Base-by-base conservation (phyloP, 2,113 vertebrate species). In the Oreochromis niloticus region DNA sequence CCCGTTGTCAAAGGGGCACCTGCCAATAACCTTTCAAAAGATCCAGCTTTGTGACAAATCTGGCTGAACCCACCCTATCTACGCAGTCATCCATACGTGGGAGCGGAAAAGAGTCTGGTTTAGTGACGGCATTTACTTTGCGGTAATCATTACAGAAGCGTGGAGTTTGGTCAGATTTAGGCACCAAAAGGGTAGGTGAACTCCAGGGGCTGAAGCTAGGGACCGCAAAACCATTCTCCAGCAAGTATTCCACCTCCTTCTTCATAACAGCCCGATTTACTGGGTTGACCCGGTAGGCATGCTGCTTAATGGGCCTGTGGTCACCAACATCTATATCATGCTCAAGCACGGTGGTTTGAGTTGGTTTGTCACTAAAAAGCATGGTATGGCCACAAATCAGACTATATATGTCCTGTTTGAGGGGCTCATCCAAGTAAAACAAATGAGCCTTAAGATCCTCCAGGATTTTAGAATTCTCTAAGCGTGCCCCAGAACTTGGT, bases 211-310 rank as follows among this genome's bases (percentile, higher is more conserved):
- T 22, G n/a, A 55, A 24, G 10, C n/a, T 22, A 55, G 52, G n/a
- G 10, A 55, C n/a, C 0, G 9, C 10, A 22, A 55, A 22, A 54
- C 3, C 3, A 55, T 55, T 22, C 9, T 1, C 4, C 4, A 54
- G 16, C 17, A 52, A 19, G 19, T 54, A 54, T 54, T 54, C 52
- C 19, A 54, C 52, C 19, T 54, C 52, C 9, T n/a, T 54, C 19
- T 54, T 22, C 9, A 22, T 22, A n/a, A 54, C 52, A 22, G 52
- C 3, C 14, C 3, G 2, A 30, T 16, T 56, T 22, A 34, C 27
- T 16, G 30, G 57, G 9, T 34, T 32, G 7, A 61, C 13, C 9
- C 0, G 0, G 22, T 56, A 56, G 6, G n/a, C 0, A 56, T 56
- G 22, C 22, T 56, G 54, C 22, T 13, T 56, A 24, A 56, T 56